Evolutionary conservation across 2,797 vertebrate species (phyloP), one percentile per base, ranked within the genome.

Genomic region (Leontocebus nigricollis): DNA sequence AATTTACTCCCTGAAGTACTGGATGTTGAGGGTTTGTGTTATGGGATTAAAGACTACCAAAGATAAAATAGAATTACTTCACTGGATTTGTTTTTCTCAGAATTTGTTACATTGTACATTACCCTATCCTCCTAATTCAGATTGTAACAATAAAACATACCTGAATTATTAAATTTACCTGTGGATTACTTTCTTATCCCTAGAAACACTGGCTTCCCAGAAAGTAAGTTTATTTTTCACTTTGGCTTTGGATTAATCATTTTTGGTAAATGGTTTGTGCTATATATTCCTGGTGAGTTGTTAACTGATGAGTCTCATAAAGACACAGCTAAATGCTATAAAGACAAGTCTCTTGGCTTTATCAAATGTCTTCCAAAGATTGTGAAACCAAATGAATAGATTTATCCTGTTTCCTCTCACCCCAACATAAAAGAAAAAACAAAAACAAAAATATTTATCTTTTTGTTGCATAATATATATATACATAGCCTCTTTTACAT

Each of bases 141-240:
- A 17, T 75, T 88, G 52, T 33, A 80, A 72, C 61, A 36, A 17
- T 67, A 55, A 87, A 86, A 95, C 75, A 72, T 90, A 48, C 1
- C 59, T 83, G 22, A 15, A 12, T 50, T 5, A 20, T 93, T 55
- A 83, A 36, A 88, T 80, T 57, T 80, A 67, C 14, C 30, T 52
- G 41, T 75, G 30, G 30, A 13, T 93, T 76, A 83, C 36, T 94
- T 88, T 11, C 67, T 79, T 3, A 57, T 0, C 10, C 50, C 5
- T 55, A 70, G 12, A 86, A 95, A 67, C 26, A 85, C 5, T 94
- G 46, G 1, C 7, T 84, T 94, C 94, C 30, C n/a, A 87, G 15
- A 44, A 96, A 90, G 9, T 73, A 90, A 93, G 86, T 75, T 88
- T 17, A 64, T 96, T 90, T 93, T 97, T 96, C 19, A 70, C 26